Percentiles rank a stretch among this genome's conserved stretches.
Evolutionary conservation across 2,113 vertebrate species (phyloP).

Genomic region (Mirounga angustirostris): DNA sequence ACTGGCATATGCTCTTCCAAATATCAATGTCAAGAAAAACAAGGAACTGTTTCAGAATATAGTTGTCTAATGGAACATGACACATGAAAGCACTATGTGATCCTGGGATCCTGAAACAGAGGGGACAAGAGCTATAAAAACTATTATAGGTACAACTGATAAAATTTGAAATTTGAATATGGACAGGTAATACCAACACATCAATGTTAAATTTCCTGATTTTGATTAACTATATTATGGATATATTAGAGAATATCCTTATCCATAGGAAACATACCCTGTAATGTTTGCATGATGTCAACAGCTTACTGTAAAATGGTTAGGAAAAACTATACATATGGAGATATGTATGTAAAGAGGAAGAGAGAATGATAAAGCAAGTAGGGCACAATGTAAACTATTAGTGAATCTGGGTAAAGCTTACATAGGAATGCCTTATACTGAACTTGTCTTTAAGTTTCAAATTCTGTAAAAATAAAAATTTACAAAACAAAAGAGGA

Average conservation of each 20-base stretch:
- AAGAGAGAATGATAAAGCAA: neutral
- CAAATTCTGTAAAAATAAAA: slow-evolving; percentile 43
- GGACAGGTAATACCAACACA: neutral
- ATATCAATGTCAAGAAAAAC: neutral
- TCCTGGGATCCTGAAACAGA: neutral
- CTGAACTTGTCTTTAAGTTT: neutral
- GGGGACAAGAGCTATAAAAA: neutral
- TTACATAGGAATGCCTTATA: neutral
- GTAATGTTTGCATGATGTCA: neutral
- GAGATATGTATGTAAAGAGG: neutral
- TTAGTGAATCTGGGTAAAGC: neutral
- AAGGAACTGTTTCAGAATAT: neutral
- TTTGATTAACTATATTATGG: neutral
- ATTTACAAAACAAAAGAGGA: slow-evolving; percentile 19
- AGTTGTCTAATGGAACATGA: neutral
- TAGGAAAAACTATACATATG: neutral
- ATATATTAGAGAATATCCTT: neutral
- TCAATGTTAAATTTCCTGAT: neutral
- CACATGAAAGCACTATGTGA: neutral
- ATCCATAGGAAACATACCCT: neutral
- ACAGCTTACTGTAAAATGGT: neutral
- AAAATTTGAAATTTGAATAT: neutral
- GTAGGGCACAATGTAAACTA: neutral
- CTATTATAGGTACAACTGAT: neutral
- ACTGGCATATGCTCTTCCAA: neutral